Base-by-base conservation (phyloP, 1,140 invertebrate genomes). In the Papilio polyxenes region DNA sequence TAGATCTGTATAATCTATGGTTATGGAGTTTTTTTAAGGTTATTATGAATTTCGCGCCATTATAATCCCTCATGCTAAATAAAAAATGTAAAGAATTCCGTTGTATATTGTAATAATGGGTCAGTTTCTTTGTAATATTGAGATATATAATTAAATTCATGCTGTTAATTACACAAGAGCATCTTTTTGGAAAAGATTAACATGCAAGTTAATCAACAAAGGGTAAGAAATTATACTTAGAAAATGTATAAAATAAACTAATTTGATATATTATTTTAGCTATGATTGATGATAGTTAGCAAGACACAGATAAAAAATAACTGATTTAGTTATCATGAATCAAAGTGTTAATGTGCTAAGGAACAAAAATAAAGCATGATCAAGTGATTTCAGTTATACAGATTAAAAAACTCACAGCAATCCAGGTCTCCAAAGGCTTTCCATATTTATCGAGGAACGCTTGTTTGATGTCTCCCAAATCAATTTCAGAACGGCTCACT, bases 401-500 rank as follows among this genome's bases (percentile, higher is more conserved):
- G 20, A 80, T 80, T 37, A 85, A 75, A 88, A 84, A 86, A 97
- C 96, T 96, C 96, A 98, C 97, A 93, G 96, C 95, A 89, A 99
- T 97, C 96, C 96, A 97, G 82, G 95, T 96, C 88, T 97, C 97
- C 85, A 99, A 93, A 78, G 97, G 95, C 93, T 98, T 98, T 85
- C 96, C 97, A 88, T 97, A 99, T 91, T 97, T 97, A 83, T 97
- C 96, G 87, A 97, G 95, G 94, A 98, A 98, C 78, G 98, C 97
- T 88, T 97, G 96, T 91, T 98, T 98, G 86, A 99, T 98, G 89
- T 98, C 97, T 53, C 97, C 98, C 90, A 99, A 95, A 94, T 99
- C 98, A 83, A 98, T 98, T 95, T 99, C 98, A 85, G 97, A 98
- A 88, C 98, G 96, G 84, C 98, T 97, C 13, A 98, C 98, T 81